These are phyloP conservation scores for Glaucidium brasilianum DNA, from an alignment of 2,113 vertebrate genomes.

Conservation along the genomic window DNA sequence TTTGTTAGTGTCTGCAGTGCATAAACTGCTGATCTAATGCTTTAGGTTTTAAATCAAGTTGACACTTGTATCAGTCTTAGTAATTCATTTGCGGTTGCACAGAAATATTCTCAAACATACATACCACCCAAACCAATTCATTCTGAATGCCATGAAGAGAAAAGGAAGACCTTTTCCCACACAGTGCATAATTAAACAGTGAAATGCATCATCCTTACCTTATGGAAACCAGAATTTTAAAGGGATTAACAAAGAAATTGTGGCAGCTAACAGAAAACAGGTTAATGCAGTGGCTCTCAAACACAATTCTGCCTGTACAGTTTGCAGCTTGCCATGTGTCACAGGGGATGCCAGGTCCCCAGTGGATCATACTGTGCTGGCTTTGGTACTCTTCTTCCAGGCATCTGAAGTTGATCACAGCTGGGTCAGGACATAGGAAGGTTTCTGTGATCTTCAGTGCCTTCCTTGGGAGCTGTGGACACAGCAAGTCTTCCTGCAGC, in stretches of 20 bases:
- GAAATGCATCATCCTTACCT: not conserved
- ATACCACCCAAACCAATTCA: not conserved
- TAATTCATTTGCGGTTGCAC: not conserved
- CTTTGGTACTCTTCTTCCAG: not conserved
- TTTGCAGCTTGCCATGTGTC: not conserved
- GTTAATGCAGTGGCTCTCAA: not conserved
- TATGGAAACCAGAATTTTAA: not conserved
- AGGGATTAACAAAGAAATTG: not conserved
- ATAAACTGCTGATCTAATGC: not conserved
- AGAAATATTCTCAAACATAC: conserved; percentile 1
- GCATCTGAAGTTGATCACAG: not conserved
- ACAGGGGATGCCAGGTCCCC: rapidly evolving
- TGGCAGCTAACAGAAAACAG: not conserved
- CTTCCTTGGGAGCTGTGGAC: not conserved
- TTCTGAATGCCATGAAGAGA: not conserved
- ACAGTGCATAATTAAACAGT: not conserved
- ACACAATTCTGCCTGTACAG: not conserved
- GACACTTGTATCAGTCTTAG: not conserved
- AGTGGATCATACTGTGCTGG: not conserved
- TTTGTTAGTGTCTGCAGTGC: not conserved
- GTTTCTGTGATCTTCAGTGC: not conserved
- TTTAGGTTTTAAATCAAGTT: conserved; percentile 22
- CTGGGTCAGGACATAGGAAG: rapidly evolving
- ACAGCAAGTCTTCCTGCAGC: not conserved
- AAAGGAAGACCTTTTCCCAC: conserved; percentile 11